A percentile compares a stretch with the other conserved stretches of the same genome.
phyloP scores from a whole-genome alignment of 2,797 vertebrate species.

The Limnodromus scolopaceus region DNA sequence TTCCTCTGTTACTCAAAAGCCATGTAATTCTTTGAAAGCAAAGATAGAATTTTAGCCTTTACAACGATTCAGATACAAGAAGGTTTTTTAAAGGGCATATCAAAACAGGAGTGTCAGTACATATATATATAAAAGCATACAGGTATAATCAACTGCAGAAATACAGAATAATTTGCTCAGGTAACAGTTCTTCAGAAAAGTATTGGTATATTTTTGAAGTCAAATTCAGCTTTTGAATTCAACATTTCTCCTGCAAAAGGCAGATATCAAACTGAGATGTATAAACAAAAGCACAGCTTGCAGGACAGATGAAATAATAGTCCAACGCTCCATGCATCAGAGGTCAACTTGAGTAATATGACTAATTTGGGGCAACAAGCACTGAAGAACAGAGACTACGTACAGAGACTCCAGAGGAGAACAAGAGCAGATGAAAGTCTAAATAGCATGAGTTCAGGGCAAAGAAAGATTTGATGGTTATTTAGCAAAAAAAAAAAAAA shows the following conservation, averaged over 20 bases:
- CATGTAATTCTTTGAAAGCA: not conserved
- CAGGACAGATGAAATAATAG: slow-evolving; percentile 37
- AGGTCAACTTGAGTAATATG: not conserved
- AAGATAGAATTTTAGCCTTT: not conserved
- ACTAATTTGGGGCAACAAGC: not conserved
- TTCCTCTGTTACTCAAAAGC: not conserved
- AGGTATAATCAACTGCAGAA: not conserved
- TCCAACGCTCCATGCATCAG: not conserved
- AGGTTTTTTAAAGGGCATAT: not conserved
- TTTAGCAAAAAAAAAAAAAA: not conserved
- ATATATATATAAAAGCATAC: fast-evolving
- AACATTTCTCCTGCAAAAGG: not conserved
- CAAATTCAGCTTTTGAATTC: not conserved
- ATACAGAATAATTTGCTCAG: not conserved
- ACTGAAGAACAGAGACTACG: not conserved
- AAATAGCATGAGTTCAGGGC: not conserved
- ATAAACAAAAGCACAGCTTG: slow-evolving; percentile 51
- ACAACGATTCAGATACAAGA: not conserved
- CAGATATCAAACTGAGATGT: not conserved
- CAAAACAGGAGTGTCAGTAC: not conserved
- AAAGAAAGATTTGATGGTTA: not conserved
- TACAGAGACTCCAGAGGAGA: not conserved
- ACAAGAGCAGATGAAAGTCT: not conserved
- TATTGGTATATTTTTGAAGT: not conserved
- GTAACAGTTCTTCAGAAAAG: not conserved